Evolutionary conservation across 1,140 invertebrate species (phyloP).

Genomic region (Drosophila persimilis): DNA sequence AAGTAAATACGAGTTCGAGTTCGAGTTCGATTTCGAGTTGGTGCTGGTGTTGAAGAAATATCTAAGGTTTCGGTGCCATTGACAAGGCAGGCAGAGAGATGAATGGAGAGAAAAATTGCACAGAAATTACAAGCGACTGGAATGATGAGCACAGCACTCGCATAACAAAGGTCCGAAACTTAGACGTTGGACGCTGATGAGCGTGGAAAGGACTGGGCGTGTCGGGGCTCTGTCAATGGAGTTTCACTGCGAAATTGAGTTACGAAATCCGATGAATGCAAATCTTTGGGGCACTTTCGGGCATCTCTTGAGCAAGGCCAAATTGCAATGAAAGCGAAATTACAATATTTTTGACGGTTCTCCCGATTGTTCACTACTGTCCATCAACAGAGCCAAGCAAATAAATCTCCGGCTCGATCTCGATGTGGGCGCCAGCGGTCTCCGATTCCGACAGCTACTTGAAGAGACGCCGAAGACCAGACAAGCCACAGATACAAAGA

Average conservation of each 20-base stretch:
- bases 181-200: conserved; percentile 40
- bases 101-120: conserved; percentile 24
- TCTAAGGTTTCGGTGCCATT: conserved; percentile 24
- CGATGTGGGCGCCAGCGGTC: conserved; percentile 32
- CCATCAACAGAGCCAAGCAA: conserved; percentile 42
- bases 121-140: conserved; percentile 43
- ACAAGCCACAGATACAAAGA: conserved; percentile 29
- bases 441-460: too few species aligned
- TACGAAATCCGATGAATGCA: conserved; percentile 31
- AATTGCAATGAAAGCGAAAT: conserved; percentile 40
- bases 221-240: conserved; percentile 56
- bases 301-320: conserved; percentile 20
- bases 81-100: conserved; percentile 28
- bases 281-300: conserved; percentile 12
- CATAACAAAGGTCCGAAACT: conserved; percentile 50
- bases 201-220: conserved; percentile 63
- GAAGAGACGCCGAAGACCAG: conserved; percentile 11
- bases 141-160: conserved; percentile 13
- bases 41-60: conserved; percentile 15
- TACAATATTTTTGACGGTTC: conserved; percentile 52
- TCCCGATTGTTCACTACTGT: conserved; percentile 44
- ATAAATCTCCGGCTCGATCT: conserved; percentile 38
- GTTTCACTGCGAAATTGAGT: conserved; percentile 43
- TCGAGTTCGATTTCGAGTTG: conserved; percentile 9
- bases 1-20: conserved; percentile 43